Evolutionary conservation across 1,140 invertebrate genomes (phyloP).

Genomic region (Ostrea edulis): DNA sequence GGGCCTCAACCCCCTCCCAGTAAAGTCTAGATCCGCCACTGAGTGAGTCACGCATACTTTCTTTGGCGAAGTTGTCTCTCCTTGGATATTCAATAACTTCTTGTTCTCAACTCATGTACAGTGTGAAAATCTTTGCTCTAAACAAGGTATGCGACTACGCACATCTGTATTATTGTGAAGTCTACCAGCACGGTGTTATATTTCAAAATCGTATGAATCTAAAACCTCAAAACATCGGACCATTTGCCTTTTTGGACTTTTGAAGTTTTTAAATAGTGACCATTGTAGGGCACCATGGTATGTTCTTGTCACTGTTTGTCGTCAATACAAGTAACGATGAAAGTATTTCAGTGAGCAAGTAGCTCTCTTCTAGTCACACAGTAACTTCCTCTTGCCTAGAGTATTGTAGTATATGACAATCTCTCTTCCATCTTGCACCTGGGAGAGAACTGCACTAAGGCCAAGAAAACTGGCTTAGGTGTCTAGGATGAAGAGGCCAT

Average conservation of each 20-base stretch:
- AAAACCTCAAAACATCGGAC: constrained; percentile 46
- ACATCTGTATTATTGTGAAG: constrained; percentile 65
- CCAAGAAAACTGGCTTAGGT: constrained; percentile 40
- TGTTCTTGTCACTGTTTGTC: constrained; percentile 33
- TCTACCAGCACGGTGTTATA: constrained; percentile 55
- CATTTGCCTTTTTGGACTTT: constrained; percentile 42
- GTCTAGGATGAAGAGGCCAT: constrained; percentile 35
- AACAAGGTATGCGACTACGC: constrained; percentile 51
- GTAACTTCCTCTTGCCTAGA: constrained; percentile 43
- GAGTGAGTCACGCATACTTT: too few relatives aligned
- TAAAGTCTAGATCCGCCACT: too few relatives aligned
- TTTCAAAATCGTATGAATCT: constrained; percentile 60
- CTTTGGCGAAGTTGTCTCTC: background rate
- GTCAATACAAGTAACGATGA: constrained; percentile 39
- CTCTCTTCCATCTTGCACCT: constrained; percentile 51
- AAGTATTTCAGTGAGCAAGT: constrained; percentile 51
- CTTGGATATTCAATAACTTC: background rate
- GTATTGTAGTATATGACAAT: constrained; percentile 47
- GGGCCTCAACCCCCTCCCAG: too few relatives aligned
- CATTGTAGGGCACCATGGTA: constrained; percentile 46
- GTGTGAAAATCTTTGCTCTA: constrained; percentile 19
- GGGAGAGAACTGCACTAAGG: constrained; percentile 45
- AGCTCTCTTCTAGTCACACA: constrained; percentile 55
- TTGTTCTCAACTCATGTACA: constrained; percentile 15
- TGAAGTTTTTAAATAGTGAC: constrained; percentile 44